Conservation (phyloP, 1,140 invertebrate species). For the Cyclargus thomasi region DNA sequence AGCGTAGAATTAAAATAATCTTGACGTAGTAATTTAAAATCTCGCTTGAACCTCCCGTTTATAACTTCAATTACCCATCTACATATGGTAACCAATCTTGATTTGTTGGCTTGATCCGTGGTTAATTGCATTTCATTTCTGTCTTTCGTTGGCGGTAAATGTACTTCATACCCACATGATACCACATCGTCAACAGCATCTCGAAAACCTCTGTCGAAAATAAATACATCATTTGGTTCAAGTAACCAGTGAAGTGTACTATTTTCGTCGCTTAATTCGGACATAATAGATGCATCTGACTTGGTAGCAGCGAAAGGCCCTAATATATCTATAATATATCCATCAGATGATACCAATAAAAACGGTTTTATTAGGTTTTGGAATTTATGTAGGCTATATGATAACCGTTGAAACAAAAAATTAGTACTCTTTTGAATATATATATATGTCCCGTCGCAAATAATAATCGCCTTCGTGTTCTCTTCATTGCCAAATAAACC, state of each 20-base stretch:
- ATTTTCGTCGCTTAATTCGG: not conserved
- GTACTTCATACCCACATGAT: conserved; percentile 10
- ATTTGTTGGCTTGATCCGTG: not conserved
- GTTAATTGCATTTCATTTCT: conserved; percentile 9
- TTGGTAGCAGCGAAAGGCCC: not conserved
- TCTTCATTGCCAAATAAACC: not conserved
- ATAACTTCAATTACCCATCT: conserved; percentile 5
- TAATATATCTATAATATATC: conserved; percentile 2
- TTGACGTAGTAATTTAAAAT: conserved; percentile 9
- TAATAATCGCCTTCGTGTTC: not conserved
- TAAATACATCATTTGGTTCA: not conserved
- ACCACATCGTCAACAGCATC: not conserved
- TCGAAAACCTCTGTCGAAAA: conserved; percentile 8
- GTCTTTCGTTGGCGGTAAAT: conserved; percentile 3
- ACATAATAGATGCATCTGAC: conserved; percentile 12
- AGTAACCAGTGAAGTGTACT: not conserved
- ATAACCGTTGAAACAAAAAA: conserved; percentile 1
- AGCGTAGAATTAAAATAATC: conserved; percentile 8
- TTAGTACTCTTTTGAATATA: not conserved
- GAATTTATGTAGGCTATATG: not conserved
- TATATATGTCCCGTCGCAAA: not conserved
- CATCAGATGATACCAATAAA: not conserved
- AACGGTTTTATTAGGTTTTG: not conserved
- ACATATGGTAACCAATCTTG: conserved; percentile 5
- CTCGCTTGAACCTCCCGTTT: conserved; percentile 6